Conservation (phyloP, 1,140 invertebrate species). For the Scylla paramamosain region DNA sequence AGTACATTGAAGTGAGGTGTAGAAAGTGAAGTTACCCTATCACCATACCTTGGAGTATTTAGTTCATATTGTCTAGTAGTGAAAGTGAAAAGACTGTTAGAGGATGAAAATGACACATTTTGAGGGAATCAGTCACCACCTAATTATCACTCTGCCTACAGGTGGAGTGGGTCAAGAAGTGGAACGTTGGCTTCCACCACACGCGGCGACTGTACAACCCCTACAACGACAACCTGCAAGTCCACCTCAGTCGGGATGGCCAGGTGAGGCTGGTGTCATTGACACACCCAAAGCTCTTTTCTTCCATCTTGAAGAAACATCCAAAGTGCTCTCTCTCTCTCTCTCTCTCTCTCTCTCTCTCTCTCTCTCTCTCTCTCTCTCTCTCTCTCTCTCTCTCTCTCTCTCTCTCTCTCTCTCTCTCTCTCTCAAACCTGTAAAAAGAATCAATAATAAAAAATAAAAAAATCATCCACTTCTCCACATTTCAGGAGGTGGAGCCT, state of each 20-base stretch:
- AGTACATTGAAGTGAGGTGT: no score
- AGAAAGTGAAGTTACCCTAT: no score
- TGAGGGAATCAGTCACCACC: no score
- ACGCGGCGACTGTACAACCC: slow-evolving; percentile 82
- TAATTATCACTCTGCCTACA: slow-evolving; percentile 50
- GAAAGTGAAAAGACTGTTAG: no score
- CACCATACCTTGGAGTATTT: no score
- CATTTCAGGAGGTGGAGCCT: slow-evolving; percentile 81
- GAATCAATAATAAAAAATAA: neutral
- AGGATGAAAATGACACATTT: no score
- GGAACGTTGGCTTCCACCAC: slow-evolving; percentile 82
- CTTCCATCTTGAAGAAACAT: neutral
- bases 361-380: no score
- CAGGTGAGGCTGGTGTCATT: slow-evolving; percentile 80
- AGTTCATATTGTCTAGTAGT: no score
- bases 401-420: no score
- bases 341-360: no score
- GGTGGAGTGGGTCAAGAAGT: slow-evolving; percentile 82
- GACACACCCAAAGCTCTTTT: slow-evolving; percentile 26
- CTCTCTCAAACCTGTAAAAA: no score
- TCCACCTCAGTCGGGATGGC: slow-evolving; percentile 82
- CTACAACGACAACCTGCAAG: slow-evolving; percentile 82
- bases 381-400: no score
- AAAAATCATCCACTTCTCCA: neutral
- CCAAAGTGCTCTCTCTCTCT: neutral